Percentiles rank a stretch among this genome's conserved stretches.
Conservation (phyloP, 2,888 invertebrate genomes). For the Ganaspis brasiliensis region DNA sequence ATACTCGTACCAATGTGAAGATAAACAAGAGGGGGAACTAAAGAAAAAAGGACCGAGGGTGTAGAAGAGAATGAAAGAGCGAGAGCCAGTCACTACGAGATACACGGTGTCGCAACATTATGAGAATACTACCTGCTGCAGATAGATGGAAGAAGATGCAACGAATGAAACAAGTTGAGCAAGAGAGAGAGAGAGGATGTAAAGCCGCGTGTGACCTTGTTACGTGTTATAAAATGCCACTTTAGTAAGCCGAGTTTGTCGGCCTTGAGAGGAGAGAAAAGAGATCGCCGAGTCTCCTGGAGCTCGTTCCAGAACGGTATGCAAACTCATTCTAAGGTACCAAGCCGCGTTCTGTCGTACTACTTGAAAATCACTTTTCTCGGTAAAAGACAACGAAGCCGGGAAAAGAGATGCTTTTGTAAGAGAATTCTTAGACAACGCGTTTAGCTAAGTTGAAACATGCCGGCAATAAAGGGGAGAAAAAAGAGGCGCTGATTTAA, state of each 20-base stretch:
- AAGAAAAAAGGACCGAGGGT: constrained; percentile 22
- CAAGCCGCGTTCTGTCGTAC: constrained; percentile 33
- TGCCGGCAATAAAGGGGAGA: constrained; percentile 18
- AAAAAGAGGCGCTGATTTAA: constrained; percentile 13
- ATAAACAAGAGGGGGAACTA: constrained; percentile 31
- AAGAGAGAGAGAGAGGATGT: constrained; percentile 45
- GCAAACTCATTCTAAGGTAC: constrained; percentile 35
- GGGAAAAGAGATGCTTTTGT: constrained; percentile 16
- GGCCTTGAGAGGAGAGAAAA: constrained; percentile 54
- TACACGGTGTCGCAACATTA: constrained; percentile 64
- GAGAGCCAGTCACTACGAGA: constrained; percentile 42
- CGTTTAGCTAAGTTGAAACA: constrained; percentile 20
- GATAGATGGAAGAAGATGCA: constrained; percentile 30
- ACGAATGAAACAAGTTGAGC: constrained; percentile 33
- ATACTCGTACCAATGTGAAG: constrained; percentile 59
- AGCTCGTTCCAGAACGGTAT: constrained; percentile 43
- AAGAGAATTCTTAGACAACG: constrained; percentile 37
- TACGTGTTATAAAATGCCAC: constrained; percentile 63
- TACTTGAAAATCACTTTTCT: constrained; percentile 44
- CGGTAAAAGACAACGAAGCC: constrained; percentile 45
- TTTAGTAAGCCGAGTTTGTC: constrained; percentile 58
- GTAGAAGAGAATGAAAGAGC: constrained; percentile 45
- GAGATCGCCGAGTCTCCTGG: constrained; percentile 48
- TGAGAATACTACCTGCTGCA: constrained; percentile 54
- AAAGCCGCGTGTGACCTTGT: constrained; percentile 66